These are phyloP conservation scores for Drosophila dives DNA, from an alignment of 2,888 invertebrate species.

Conservation along the genomic window DNA sequence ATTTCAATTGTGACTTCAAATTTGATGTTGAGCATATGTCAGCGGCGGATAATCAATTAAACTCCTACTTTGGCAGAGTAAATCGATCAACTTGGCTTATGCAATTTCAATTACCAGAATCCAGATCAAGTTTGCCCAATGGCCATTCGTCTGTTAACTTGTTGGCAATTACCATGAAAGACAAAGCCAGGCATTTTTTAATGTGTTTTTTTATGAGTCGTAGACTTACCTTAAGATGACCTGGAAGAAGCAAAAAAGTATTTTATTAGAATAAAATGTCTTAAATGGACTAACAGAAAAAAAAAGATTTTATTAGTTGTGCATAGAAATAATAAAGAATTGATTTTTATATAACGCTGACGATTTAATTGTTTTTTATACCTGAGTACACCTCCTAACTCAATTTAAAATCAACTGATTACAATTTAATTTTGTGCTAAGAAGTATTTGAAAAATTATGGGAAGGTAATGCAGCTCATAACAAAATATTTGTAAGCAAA, in stretches of 20 bases:
- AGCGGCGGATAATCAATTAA: constrained; percentile 27
- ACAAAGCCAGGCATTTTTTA: not conserved
- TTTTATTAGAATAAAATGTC: not conserved
- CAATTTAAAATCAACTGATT: not conserved
- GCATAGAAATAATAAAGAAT: not conserved
- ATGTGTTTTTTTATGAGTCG: not conserved
- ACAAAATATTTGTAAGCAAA: not conserved
- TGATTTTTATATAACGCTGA: not conserved
- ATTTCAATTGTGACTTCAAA: not conserved
- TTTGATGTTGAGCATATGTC: not conserved
- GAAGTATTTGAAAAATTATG: not conserved
- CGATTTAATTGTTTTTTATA: not conserved
- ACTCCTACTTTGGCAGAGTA: not conserved
- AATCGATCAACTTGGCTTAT: constrained; percentile 18
- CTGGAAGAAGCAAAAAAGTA: not conserved
- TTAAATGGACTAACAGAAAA: not conserved
- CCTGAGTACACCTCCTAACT: too few relatives aligned
- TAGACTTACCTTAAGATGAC: constrained; percentile 1
- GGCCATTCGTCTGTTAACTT: not conserved
- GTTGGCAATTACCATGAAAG: constrained; percentile 12
- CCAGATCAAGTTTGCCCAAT: not conserved
- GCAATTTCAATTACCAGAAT: constrained; percentile 1
- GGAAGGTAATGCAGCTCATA: not conserved
- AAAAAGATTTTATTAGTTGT: not conserved
- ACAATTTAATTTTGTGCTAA: not conserved